These are phyloP conservation scores for Odontesthes bonariensis DNA, from an alignment of 2,113 vertebrate species.

Conservation along the genomic window DNA sequence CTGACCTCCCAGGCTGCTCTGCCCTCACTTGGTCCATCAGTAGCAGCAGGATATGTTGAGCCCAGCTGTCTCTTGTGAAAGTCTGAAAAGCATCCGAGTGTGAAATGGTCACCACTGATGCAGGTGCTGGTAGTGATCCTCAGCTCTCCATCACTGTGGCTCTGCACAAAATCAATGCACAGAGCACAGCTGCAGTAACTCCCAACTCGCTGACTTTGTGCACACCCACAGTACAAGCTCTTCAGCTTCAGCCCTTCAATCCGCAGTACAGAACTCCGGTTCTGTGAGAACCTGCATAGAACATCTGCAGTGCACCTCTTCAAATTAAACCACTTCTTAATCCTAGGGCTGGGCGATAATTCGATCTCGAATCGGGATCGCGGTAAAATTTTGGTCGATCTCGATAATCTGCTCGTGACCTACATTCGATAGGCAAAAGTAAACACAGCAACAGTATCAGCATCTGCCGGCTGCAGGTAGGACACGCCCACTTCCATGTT, in stretches of 20 bases:
- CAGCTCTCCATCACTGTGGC: slow-evolving; percentile 12
- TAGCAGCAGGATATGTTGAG: not conserved
- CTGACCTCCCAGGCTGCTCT: no score
- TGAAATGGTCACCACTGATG: not conserved
- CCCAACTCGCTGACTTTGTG: not conserved
- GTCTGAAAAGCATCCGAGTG: slow-evolving; percentile 7
- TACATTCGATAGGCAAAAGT: no score
- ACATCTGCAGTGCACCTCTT: not conserved
- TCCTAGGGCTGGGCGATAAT: no score
- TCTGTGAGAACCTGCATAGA: not conserved
- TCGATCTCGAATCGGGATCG: no score
- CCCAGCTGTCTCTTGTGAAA: slow-evolving; percentile 5
- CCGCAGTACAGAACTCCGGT: not conserved
- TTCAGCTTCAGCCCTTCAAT: not conserved
- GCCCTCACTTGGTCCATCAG: not conserved
- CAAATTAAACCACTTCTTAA: not conserved
- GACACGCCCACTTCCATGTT: no score
- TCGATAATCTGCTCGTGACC: no score
- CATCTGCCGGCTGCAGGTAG: no score
- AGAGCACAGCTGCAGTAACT: not conserved
- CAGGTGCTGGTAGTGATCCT: slow-evolving; percentile 5
- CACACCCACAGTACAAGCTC: not conserved
- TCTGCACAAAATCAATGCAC: slow-evolving; percentile 16
- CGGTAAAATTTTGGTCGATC: no score
- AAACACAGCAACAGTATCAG: no score